Percentiles rank a stretch among this genome's conserved stretches.
phyloP scores from a whole-genome alignment of 1,140 invertebrate species.

The Acromyrmex charruanus region DNA sequence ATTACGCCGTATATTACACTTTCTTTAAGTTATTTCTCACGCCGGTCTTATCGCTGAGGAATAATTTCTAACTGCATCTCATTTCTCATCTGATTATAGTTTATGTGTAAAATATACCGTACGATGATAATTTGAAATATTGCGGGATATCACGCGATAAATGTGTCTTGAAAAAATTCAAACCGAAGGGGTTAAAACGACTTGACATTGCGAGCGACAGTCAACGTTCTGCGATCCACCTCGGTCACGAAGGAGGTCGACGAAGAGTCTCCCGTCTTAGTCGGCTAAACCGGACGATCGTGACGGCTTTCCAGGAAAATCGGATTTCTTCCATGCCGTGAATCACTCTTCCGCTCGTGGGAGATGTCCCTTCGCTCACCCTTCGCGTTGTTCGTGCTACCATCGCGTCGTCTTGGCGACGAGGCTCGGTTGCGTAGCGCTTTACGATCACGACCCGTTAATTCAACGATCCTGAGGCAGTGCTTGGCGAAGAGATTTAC shows the following conservation, averaged over 20 bases:
- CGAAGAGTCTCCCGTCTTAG: not conserved
- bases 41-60: conserved; percentile 2
- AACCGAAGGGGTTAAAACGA: not conserved
- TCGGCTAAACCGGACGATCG: not conserved
- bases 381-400: conserved; percentile 24
- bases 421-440: conserved; percentile 34
- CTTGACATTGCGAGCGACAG: not conserved
- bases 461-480: conserved; percentile 67
- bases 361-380: conserved; percentile 1
- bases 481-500: conserved; percentile 71
- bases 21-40: conserved; percentile 29
- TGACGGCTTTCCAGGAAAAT: conserved; percentile 62
- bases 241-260: not conserved
- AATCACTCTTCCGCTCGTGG: conserved; percentile 55
- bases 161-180: not conserved
- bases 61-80: not conserved
- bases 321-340: conserved; percentile 51
- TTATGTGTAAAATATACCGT: not conserved
- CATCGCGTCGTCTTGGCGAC: not conserved
- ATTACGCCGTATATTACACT: conserved; percentile 30
- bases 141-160: not conserved
- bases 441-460: conserved; percentile 76
- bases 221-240: not conserved
- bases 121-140: not conserved
- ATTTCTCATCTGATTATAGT: not conserved